Base-by-base conservation (phyloP, 2,888 invertebrate species). In the Monoplex corrugatus region DNA sequence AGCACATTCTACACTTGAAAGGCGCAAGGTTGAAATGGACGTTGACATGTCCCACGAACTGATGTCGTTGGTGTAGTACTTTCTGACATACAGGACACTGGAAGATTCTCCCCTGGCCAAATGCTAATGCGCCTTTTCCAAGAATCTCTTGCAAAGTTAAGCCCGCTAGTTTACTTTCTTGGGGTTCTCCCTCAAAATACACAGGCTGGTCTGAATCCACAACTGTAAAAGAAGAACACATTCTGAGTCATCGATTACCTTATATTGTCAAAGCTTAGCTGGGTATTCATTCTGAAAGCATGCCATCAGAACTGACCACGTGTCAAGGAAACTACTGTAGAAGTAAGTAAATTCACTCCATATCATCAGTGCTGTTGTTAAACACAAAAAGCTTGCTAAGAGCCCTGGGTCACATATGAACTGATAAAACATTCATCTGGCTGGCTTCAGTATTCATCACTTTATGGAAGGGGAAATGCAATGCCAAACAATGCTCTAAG, bases 1-100 rank as follows among this genome's bases (percentile, higher is more conserved):
- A 68, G 63, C 88, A 88, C 72, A 43, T 28, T 44, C n/a, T 63
- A 50, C 88, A 88, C 83, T 88, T 88, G 72, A 88, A 88, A 8
- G 88, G 88, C 45, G 88, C 57, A 28, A 83, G 23, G 40, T 88
- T 88, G 44, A 83, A 88, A 88, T 88, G 88, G 63, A 88, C 80
- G 32, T 88, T 88, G 63, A 88, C 40, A 45, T 88, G 88, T 45
- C 88, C 88, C 35, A 88, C 88, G 43, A 88, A 88, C 83, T 88
- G 88, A 83, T 88, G 88, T 40, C 68, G 83, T 83, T 88, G 88
- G 80, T 88, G 88, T 23, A 88, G 68, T 32, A 83, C 23, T 83
- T 88, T 88, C 68, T 83, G 63, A 45, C 88, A 88, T 28, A 88
- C 38, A 68, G 88, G 88, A 68, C 88, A 88, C 83, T 50, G 83